Percentiles rank a stretch among this genome's conserved stretches.
Conservation (phyloP, 2,797 vertebrate species). For the Malurus splendens region DNA sequence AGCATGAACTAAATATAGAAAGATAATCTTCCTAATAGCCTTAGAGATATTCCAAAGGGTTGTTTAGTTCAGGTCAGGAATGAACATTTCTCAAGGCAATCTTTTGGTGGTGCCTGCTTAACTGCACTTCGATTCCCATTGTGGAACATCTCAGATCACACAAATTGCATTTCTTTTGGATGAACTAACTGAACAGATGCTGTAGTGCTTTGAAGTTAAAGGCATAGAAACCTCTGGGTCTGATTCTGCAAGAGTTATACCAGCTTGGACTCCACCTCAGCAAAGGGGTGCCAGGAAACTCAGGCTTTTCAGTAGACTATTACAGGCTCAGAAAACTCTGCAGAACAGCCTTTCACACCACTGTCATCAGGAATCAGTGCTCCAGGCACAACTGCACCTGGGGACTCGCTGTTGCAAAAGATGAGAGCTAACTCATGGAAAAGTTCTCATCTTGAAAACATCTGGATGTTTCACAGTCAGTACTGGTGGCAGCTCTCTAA, state of each 20-base stretch:
- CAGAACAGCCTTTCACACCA: neutral
- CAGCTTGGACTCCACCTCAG: neutral
- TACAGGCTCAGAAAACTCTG: neutral
- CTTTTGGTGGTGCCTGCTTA: neutral
- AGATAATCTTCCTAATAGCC: neutral
- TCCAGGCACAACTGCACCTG: neutral
- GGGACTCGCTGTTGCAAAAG: neutral
- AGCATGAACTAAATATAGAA: neutral
- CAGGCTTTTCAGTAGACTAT: neutral
- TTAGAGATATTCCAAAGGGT: neutral
- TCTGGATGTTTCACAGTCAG: neutral
- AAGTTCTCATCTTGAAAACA: neutral
- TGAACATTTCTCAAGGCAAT: neutral
- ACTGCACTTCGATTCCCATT: accelerated
- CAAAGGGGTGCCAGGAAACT: neutral
- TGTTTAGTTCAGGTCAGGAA: neutral
- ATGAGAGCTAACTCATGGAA: neutral
- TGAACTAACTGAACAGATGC: neutral
- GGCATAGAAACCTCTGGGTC: neutral
- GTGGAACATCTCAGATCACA: neutral
- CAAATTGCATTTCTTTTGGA: neutral
- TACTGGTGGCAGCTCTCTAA: neutral
- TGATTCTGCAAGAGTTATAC: neutral
- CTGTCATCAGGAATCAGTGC: neutral
- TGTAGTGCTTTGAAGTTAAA: neutral